Evolutionary conservation across 2,113 vertebrate genomes (phyloP).

Genomic region (Gymnarchus niloticus): DNA sequence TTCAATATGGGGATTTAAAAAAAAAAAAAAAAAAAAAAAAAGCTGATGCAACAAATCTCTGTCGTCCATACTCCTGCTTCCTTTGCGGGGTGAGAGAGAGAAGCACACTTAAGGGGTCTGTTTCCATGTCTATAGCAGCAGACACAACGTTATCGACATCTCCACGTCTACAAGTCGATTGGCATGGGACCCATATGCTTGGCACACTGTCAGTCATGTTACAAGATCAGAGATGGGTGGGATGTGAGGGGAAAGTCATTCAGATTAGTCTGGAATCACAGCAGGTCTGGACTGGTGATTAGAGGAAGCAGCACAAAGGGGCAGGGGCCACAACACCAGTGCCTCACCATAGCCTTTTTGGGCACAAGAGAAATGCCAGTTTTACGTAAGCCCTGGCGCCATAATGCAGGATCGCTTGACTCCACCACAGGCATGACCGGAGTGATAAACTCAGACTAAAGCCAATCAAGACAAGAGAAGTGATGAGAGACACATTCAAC

Average conservation of each 20-base stretch:
- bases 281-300: not conserved
- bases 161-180: not conserved
- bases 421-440: constrained; percentile 83
- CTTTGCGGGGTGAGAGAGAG: not conserved
- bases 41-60: not conserved
- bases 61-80: not conserved
- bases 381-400: constrained; percentile 99
- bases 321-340: constrained; percentile 59
- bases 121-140: not conserved
- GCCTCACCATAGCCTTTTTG: constrained; percentile 94
- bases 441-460: constrained; percentile 94
- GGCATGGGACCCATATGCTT: too few relatives aligned
- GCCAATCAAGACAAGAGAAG: constrained; percentile 79
- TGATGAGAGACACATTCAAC: constrained; percentile 51
- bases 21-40: too few relatives aligned
- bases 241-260: not conserved
- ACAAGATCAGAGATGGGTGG: not conserved
- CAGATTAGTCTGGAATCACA: not conserved
- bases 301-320: not conserved
- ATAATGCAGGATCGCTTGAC: constrained; percentile 91
- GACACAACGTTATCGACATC: not conserved
- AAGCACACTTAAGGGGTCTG: not conserved
- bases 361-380: constrained; percentile 99
- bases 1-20: too few relatives aligned
- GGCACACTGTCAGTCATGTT: not conserved